Evolutionary conservation across 2,797 vertebrate genomes (phyloP), one percentile per base, ranked within the genome.

Genomic region (Antennarius maculatus): DNA sequence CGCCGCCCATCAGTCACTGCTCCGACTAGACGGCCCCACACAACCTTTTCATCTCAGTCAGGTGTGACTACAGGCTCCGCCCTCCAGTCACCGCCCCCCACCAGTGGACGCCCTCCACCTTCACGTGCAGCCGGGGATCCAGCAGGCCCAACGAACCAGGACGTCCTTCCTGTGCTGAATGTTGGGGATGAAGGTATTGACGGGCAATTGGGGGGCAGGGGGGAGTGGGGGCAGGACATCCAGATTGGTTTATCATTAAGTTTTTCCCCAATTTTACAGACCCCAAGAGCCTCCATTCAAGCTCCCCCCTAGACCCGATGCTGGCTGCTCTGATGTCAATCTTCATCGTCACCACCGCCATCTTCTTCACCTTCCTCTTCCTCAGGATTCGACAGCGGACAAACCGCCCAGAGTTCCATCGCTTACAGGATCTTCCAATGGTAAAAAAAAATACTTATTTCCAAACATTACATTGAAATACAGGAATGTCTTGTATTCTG

Each of bases 361-460:
- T 95, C 42, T 87, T 95, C 81, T 93, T 95, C 0, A 89, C 94
- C 52, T 15, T 95, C 62, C 93, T 96, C 63, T 96, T 96, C 88
- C 68, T 96, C 76, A 94, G 92, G 39, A 96, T 96, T 63, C 93
- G 94, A 14, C 94, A 94, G 66, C 88, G 89, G 53, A 92, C 87
- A 49, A 88, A 86, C 74, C 93, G 93, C 73, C 93, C 95, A 6
- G 95, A 95, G 66, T 97, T 97, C 85, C 93, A 95, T 17, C 93
- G 95, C 29, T 92, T 97, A 66, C 95, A 96, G 78, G 96, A 97
- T 77, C 91, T 97, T 14, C 96, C 96, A 54, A 96, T 97, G 96
- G 96, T 96, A 74, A 94, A 63, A 57, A 15, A 82, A 7, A 18
- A 23, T 23, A 23, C 23, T 23, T 23, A 23, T 13, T 3, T 5